Percentiles rank a stretch among this genome's conserved stretches.
phyloP scores from a whole-genome alignment of 2,888 invertebrate species.

The Caenorhabditis macrosperma region DNA sequence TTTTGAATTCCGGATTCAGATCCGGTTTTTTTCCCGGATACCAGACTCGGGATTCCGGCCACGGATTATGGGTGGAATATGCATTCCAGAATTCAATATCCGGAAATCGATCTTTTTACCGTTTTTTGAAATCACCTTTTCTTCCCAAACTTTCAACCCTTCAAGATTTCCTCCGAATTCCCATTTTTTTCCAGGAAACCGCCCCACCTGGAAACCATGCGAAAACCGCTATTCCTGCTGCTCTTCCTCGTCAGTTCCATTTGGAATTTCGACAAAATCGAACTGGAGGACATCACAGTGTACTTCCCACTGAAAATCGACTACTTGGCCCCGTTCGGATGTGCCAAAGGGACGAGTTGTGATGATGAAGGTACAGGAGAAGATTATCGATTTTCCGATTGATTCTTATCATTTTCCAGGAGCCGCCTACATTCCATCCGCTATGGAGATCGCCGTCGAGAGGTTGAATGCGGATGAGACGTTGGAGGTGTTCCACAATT shows the following conservation, averaged over 20 bases:
- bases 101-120: too few species aligned
- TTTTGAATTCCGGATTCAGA: too few species aligned
- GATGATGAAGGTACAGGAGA: conserved; percentile 56
- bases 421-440: conserved; percentile 48
- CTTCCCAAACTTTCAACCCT: too few species aligned
- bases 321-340: conserved; percentile 62
- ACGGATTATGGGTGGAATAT: too few species aligned
- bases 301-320: conserved; percentile 56
- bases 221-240: neutral
- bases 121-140: too few species aligned
- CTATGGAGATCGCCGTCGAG: conserved; percentile 36
- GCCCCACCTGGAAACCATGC: too few species aligned
- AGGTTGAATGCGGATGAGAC: conserved; percentile 22
- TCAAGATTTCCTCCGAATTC: too few species aligned
- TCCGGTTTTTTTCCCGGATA: too few species aligned
- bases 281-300: conserved; percentile 50
- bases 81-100: too few species aligned
- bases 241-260: neutral
- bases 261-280: conserved; percentile 37
- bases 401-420: conserved; percentile 28
- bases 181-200: too few species aligned
- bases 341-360: conserved; percentile 38
- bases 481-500: conserved; percentile 55
- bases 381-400: too few species aligned
- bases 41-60: too few species aligned